A percentile compares a stretch with the other conserved stretches of the same genome.
These are phyloP conservation scores for Chromoteleia sp. DNA, from an alignment of 2,888 invertebrate genomes.

Conservation along the genomic window DNA sequence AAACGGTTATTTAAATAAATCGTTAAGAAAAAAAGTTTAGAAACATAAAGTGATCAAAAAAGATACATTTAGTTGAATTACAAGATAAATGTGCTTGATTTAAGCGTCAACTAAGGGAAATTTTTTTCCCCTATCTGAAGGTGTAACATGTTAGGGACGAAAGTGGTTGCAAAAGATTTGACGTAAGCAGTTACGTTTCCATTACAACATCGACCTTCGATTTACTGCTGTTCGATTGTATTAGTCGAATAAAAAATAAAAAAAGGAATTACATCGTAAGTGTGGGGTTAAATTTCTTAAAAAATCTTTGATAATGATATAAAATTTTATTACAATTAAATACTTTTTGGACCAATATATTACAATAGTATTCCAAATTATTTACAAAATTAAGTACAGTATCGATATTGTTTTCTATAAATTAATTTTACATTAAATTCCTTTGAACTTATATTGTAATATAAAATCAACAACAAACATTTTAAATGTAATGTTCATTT, in stretches of 20 bases:
- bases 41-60: too few relatives aligned
- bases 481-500: too few relatives aligned
- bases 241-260: neutral
- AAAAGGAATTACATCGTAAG: neutral
- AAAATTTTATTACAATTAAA: neutral
- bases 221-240: neutral
- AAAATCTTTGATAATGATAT: neutral
- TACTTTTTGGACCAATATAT: too few relatives aligned
- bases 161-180: conserved; percentile 18
- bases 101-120: conserved; percentile 7
- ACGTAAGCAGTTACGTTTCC: conserved; percentile 20
- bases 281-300: neutral
- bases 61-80: neutral
- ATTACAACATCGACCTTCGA: conserved; percentile 15
- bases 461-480: too few relatives aligned
- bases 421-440: too few relatives aligned
- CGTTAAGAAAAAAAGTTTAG: too few relatives aligned
- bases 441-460: too few relatives aligned
- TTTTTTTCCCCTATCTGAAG: conserved; percentile 5
- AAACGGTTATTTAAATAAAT: neutral
- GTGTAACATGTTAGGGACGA: conserved; percentile 7
- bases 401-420: too few relatives aligned
- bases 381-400: too few relatives aligned
- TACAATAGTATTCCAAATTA: too few relatives aligned
- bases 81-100: conserved; percentile 11